Evolutionary conservation across 2,797 vertebrate genomes (phyloP).

Genomic region (Myoxocephalus aenaeus): DNA sequence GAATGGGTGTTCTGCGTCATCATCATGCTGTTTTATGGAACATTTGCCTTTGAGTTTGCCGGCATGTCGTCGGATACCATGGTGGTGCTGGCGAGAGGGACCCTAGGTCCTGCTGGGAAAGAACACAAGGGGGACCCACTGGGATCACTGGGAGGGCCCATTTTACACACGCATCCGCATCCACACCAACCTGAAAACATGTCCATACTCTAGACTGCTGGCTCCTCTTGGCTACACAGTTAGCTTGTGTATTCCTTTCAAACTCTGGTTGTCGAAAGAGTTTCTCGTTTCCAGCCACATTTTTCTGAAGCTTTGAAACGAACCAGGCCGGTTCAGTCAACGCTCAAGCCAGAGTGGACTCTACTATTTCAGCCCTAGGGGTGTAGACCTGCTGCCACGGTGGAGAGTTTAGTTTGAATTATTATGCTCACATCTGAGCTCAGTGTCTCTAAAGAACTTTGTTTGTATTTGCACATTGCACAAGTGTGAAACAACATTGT

Average conservation of each 20-base stretch:
- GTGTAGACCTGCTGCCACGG: conserved; percentile 29
- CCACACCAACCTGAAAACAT: conserved; percentile 72
- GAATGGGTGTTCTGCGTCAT: conserved; percentile 89
- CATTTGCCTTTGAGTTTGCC: conserved; percentile 88
- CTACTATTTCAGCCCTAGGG: conserved; percentile 16
- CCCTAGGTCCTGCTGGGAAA: conserved; percentile 64
- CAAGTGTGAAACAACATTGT: conserved; percentile 60
- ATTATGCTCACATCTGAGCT: conserved; percentile 38
- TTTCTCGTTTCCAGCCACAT: conserved; percentile 52
- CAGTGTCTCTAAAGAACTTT: conserved; percentile 59
- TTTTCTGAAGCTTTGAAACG: conserved; percentile 47
- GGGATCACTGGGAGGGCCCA: conserved; percentile 55
- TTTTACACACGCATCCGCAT: conserved; percentile 41
- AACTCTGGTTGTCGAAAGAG: conserved; percentile 44
- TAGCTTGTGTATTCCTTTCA: conserved; percentile 42
- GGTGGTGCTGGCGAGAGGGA: conserved; percentile 82
- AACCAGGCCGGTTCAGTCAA: conserved; percentile 48
- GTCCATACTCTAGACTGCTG: conserved; percentile 76
- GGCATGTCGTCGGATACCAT: conserved; percentile 85
- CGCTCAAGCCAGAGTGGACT: conserved; percentile 27
- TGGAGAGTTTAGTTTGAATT: conserved; percentile 47
- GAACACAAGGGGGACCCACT: conserved; percentile 76
- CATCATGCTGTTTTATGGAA: conserved; percentile 88
- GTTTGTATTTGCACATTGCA: conserved; percentile 78
- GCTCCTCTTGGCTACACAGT: conserved; percentile 36